Evolutionary conservation across 2,888 invertebrate genomes (phyloP), one percentile per base, ranked within the genome.

Genomic region (Pammene aurita): DNA sequence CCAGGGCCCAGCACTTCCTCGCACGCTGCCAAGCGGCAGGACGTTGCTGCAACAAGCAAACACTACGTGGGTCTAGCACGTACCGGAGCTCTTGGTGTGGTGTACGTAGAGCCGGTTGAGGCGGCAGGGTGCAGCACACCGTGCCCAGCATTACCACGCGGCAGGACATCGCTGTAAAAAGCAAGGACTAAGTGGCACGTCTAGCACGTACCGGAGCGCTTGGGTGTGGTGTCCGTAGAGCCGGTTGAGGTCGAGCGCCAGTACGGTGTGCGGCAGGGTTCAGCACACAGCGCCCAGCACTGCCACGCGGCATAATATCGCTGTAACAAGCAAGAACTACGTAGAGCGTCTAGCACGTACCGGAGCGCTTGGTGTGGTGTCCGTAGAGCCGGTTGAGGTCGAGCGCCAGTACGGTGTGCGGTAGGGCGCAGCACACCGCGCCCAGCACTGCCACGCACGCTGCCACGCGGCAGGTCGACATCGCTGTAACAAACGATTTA

Each of bases 331-430:
- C 87, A n/a, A 13, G 5, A 0, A 16, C 42, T 11, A 38, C 38
- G 11, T 11, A 1, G 10, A 7, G 11, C 18, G 6, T 63, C 7
- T 42, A 7, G 7, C 63, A 89, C 94, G 94, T 81, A 96, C 96
- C 96, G 77, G 95, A 94, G 76, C 96, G 90, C 84, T 96, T 96
- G 72, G 94, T 93, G 81, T 94, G 94, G 84, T 96, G 96, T 16
- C 96, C 96, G 81, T 97, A 97, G 68, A 97, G 94, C 73, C 96
- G 94, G 88, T 95, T 96, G 78, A 97, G 94, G 92, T 97, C 97
- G 77, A 97, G 94, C 74, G 96, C 95, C 84, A 94, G 93, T 77
- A 94, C 94, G 67, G 94, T 93, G 77, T 94, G 93, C 60, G 95
- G 95, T 80, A 95, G 93, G 77, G 95, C 93, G 80, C 95, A 94